These are phyloP conservation scores for Priocnemis perturbator DNA, from an alignment of 2,888 invertebrate species.

Conservation along the genomic window DNA sequence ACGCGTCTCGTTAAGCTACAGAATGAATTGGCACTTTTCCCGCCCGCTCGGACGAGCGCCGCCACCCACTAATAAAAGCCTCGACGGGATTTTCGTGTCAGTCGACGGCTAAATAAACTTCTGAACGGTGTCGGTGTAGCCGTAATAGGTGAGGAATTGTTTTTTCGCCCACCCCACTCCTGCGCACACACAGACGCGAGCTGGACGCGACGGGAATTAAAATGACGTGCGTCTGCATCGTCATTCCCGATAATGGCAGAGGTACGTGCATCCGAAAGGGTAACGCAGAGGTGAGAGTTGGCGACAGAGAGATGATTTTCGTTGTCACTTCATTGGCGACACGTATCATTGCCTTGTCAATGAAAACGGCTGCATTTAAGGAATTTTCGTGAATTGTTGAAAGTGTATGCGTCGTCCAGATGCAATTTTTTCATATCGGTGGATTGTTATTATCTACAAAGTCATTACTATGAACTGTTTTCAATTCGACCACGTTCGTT, in stretches of 20 bases:
- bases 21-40: slow-evolving; percentile 40
- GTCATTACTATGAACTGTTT: too few relatives aligned
- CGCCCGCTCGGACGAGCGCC: neutral
- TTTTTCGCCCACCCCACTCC: slow-evolving; percentile 2
- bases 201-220: slow-evolving; percentile 46
- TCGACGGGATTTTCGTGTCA: slow-evolving; percentile 57
- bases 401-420: too few relatives aligned
- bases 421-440: too few relatives aligned
- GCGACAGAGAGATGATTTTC: slow-evolving; percentile 34
- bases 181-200: slow-evolving; percentile 2
- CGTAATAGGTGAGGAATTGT: neutral
- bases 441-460: too few relatives aligned
- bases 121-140: slow-evolving; percentile 35
- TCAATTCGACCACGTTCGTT: too few relatives aligned
- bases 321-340: slow-evolving; percentile 41
- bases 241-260: slow-evolving; percentile 65
- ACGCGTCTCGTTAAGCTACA: slow-evolving; percentile 41
- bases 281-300: neutral
- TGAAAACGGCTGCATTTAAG: slow-evolving; percentile 1
- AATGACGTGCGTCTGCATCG: slow-evolving; percentile 65
- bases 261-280: slow-evolving; percentile 19
- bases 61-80: slow-evolving; percentile 49
- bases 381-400: too few relatives aligned
- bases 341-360: slow-evolving; percentile 47
- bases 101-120: slow-evolving; percentile 54